These are phyloP conservation scores for Patella depressa DNA, from an alignment of 2,888 invertebrate genomes.

Conservation along the genomic window DNA sequence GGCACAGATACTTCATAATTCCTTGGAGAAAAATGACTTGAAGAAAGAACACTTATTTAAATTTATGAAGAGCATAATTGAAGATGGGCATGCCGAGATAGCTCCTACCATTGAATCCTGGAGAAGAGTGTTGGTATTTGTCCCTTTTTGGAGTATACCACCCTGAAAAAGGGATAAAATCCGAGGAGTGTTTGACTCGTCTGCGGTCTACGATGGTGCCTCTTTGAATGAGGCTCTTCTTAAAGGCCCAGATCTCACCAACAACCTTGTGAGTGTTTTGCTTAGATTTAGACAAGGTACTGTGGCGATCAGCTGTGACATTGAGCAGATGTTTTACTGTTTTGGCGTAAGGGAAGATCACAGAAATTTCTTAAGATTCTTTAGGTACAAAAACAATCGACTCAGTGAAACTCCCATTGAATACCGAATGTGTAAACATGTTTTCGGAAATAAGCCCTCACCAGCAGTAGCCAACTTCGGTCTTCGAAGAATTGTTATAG, in stretches of 20 bases:
- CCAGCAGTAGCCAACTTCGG: conserved; percentile 41
- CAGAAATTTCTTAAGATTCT: conserved; percentile 36
- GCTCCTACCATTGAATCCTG: conserved; percentile 22
- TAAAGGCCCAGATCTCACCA: conserved; percentile 36
- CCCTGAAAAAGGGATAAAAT: conserved; percentile 32
- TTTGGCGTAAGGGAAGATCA: conserved; percentile 36
- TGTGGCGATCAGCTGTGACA: conserved; percentile 34
- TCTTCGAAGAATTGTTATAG: conserved; percentile 27
- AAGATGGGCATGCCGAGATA: conserved; percentile 33
- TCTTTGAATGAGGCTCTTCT: conserved; percentile 32
- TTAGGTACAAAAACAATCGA: conserved; percentile 41
- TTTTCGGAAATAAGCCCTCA: conserved; percentile 44
- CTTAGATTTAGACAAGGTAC: conserved; percentile 33
- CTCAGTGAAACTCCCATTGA: conserved; percentile 29
- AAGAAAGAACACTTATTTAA: conserved; percentile 23
- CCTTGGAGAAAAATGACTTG: too few relatives aligned
- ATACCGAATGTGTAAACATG: conserved; percentile 43
- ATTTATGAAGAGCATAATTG: conserved; percentile 31
- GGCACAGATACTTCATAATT: too few relatives aligned
- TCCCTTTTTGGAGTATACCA: conserved; percentile 37
- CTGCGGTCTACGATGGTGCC: conserved; percentile 25
- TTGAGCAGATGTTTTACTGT: conserved; percentile 41
- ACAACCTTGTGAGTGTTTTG: conserved; percentile 37
- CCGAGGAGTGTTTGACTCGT: conserved; percentile 35
- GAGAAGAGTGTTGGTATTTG: conserved; percentile 32